Conservation (phyloP, 2,888 invertebrate genomes). For the Disparrhopalites patrizii region DNA sequence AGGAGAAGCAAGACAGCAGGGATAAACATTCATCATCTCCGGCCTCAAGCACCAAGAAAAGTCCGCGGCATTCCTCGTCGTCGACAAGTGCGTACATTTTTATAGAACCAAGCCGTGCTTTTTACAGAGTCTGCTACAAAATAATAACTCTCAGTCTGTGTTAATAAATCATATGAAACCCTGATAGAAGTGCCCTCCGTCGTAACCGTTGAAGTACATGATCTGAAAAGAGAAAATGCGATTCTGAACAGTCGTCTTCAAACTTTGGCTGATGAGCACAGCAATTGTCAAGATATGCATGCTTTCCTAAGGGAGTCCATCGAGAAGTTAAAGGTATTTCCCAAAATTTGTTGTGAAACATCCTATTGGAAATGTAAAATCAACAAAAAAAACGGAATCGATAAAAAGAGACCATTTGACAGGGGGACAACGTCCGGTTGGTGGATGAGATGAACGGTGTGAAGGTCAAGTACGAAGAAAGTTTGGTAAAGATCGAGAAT, state of each 20-base stretch:
- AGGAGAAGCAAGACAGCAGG: slow-evolving; percentile 8
- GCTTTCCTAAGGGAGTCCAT: slow-evolving; percentile 27
- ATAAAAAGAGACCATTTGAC: not conserved
- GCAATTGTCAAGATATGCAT: slow-evolving; percentile 30
- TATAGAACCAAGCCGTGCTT: too few species aligned
- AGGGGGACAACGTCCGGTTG: slow-evolving; percentile 27
- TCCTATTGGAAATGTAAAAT: too few species aligned
- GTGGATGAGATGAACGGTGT: slow-evolving; percentile 25
- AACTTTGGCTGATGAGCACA: slow-evolving; percentile 19
- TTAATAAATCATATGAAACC: not conserved
- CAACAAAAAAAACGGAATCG: too few species aligned
- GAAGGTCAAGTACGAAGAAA: slow-evolving; percentile 26
- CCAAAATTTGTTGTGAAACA: not conserved
- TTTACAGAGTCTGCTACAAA: too few species aligned
- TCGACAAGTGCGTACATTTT: too few species aligned
- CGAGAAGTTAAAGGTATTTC: slow-evolving; percentile 28
- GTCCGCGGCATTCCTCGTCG: too few species aligned
- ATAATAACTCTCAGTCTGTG: not conserved
- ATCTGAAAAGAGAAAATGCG: slow-evolving; percentile 23
- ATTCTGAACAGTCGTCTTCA: slow-evolving; percentile 22
- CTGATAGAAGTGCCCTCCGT: slow-evolving; percentile 22
- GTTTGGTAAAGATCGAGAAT: slow-evolving; percentile 19
- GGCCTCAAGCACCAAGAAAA: too few species aligned
- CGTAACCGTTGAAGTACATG: slow-evolving; percentile 25
- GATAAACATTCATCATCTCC: too few species aligned